Evolutionary conservation across 2,888 invertebrate species (phyloP), one percentile per base, ranked within the genome.

Genomic region (Uloborus plumipes): DNA sequence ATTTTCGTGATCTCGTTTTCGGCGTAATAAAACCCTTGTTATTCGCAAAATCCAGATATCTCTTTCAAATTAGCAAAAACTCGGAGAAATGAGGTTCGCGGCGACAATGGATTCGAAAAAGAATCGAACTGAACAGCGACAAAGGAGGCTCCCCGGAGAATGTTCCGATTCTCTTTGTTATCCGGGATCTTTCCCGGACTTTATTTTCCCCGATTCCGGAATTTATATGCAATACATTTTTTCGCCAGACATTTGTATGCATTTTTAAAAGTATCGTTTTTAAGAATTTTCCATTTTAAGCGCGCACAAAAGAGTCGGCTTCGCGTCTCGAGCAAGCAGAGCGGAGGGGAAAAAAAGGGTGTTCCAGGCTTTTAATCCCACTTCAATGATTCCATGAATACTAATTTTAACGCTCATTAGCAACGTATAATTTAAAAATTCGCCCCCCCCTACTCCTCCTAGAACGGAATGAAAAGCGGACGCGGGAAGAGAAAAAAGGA

Each of bases 361-460:
- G 50, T 59, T 51, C 26, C 26, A 58, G 77, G 55, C 71, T 55
- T 78, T 78, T 71, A 71, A 50, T 65, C 70, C 53, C 80, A 81
- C 74, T 81, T 81, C 73, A 81, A 81, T 81, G 80, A 81, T 70
- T 70, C 74, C 65, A 81, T 81, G 80, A 81, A 81, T 81, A 81
- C 80, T 81, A 81, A 81, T 81, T 81, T 81, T 81, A 81, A 74
- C 74, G 80, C 80, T 81, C 80, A 81, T 81, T 81, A 81, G 69
- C 65, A 74, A 69, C 59, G 74, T 81, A 81, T 81, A 69, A 64
- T 70, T 81, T 81, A 81, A 81, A 81, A 81, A 81, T 81, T 81
- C 39, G 39, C 39, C 1, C 80, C 70, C 70, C 73, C 49, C 39
- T n/a, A n/a, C n/a, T n/a, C n/a, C n/a, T n/a, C 69, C 20, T 49